Base-by-base conservation (phyloP, 2,797 vertebrate genomes). In the Anguilla obscura region DNA sequence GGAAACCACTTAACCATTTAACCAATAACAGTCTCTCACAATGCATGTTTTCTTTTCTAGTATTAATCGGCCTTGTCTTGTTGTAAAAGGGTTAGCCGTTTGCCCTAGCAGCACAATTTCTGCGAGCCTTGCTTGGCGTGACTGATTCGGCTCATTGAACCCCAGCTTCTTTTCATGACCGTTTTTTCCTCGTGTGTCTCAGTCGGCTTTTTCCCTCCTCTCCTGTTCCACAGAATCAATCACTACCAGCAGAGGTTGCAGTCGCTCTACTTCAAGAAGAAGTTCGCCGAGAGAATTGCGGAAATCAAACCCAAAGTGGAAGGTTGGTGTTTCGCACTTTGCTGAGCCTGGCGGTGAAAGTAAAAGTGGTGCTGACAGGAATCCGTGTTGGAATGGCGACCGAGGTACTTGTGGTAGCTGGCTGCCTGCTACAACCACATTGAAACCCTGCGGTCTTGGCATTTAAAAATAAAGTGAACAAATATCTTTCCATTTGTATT, bases 171-270 rank as follows among this genome's bases (percentile, higher is more conserved):
- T 85, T 18, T 66, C 10, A 12, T 66, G 18, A n/a, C 12, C 1
- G 12, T 74, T 0, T 24, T 66, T 30, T 48, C 52, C 36, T 3
- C 24, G 40, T 24, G 18, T 50, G 1, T 50, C 6, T 82, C 79
- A n/a, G 21, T 48, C 0, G 9, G 24, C 21, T 50, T 24, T 50
- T 21, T 50, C 45, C 7, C 24, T 12, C 5, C 36, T 69, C 76
- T 24, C 79, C 87, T 52, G 89, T 86, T 89, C 92, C 87, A 86
- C 95, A 99, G 98, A 93, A 98, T 99, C 92, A 96, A 97, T 92
- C 98, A 99, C 93, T 99, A 99, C 89, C 98, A 99, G 69, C 97
- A 99, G 92, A 96, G 98, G 92, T 91, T 99, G 24, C 97, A 98
- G 87, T 96, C 97, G 0, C 95, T 99, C 52, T 97, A 97, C 95